Percentiles rank a stretch among this genome's conserved stretches.
phyloP scores from a whole-genome alignment of 2,113 vertebrate species.

The Rhombomys opimus region DNA sequence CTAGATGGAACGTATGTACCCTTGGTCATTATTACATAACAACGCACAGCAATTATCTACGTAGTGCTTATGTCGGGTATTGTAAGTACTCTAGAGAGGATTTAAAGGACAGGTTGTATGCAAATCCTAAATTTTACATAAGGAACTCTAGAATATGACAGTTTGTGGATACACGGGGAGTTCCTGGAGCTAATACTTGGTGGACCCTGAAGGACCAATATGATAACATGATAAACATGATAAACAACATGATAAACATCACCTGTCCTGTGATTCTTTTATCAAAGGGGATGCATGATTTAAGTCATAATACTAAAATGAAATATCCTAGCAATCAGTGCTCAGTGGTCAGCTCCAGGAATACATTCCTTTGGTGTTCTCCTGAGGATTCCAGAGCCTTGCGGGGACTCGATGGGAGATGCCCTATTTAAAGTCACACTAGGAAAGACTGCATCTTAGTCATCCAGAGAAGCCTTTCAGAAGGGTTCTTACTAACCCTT shows the following conservation, averaged over 20 bases:
- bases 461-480: constrained; percentile 11
- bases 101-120: neutral
- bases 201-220: neutral
- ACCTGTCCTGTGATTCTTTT: neutral
- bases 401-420: neutral
- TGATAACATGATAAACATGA: no score
- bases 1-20: neutral
- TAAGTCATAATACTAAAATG: neutral
- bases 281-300: neutral
- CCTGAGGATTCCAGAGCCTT: neutral
- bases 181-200: neutral
- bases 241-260: no score
- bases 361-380: neutral
- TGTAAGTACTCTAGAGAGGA: neutral
- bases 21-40: neutral
- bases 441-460: constrained; percentile 26
- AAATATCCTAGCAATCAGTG: neutral
- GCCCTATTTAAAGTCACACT: neutral
- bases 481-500: neutral
- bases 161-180: neutral
- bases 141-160: neutral
- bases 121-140: neutral
- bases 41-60: neutral
- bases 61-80: neutral
- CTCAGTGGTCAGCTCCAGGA: neutral